Evolutionary conservation across 2,797 vertebrate genomes (phyloP).

Genomic region (Lithobates sylvaticus): DNA sequence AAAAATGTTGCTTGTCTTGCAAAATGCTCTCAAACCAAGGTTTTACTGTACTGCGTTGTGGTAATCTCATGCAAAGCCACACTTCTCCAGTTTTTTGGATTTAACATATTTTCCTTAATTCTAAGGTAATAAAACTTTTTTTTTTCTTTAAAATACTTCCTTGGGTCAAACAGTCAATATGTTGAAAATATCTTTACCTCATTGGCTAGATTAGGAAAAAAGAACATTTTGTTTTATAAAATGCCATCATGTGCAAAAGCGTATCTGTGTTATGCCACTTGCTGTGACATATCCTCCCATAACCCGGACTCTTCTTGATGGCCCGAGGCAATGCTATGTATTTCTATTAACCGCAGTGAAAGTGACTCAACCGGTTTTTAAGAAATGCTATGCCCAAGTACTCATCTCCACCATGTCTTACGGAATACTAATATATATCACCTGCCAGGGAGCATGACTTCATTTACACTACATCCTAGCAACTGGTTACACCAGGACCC

Average conservation of each 20-base stretch:
- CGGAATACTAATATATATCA: slow-evolving; percentile 9
- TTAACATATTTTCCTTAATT: no score
- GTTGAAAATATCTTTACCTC: not conserved
- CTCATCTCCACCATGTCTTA: slow-evolving; percentile 9
- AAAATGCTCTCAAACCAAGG: no score
- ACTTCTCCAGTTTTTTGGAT: not conserved
- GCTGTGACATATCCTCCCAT: slow-evolving; percentile 43
- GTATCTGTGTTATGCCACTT: slow-evolving; percentile 31
- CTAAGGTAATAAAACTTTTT: no score
- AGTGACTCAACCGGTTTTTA: slow-evolving; percentile 53
- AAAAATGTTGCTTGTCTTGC: no score
- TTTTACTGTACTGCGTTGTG: no score
- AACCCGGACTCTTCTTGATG: slow-evolving; percentile 47
- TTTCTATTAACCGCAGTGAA: slow-evolving; percentile 42
- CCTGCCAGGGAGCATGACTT: not conserved
- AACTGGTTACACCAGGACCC: not conserved
- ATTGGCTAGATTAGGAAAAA: not conserved
- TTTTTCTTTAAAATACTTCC: no score
- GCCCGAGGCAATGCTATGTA: slow-evolving; percentile 35
- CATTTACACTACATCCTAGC: not conserved
- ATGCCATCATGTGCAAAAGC: slow-evolving; percentile 46
- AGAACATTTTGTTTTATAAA: slow-evolving; percentile 6
- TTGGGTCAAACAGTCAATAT: not conserved
- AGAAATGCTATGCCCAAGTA: slow-evolving; percentile 38
- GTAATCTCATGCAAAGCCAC: no score